phyloP scores from a whole-genome alignment of 37 sponge, comb jelly and placozoan species.

The Theonella swinhoei region DNA sequence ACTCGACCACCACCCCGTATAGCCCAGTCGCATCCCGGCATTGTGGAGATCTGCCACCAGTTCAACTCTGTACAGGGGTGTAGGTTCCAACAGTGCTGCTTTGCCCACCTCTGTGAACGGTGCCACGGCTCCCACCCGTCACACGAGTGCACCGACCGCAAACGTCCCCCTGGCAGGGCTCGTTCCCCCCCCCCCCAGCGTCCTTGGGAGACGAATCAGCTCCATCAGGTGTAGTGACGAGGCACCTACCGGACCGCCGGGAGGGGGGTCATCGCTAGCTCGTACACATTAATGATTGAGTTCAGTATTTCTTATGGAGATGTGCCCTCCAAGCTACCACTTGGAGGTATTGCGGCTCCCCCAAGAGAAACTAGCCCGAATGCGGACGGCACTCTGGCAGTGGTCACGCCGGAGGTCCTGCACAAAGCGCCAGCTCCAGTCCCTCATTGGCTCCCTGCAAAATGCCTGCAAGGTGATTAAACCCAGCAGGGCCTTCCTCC shows the following conservation, averaged over 20 bases:
- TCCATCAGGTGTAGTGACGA: too few relatives aligned
- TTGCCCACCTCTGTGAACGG: not conserved
- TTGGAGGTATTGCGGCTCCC: conserved; percentile 63
- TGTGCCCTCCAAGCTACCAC: too few relatives aligned
- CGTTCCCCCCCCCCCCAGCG: too few relatives aligned
- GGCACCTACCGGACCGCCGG: too few relatives aligned
- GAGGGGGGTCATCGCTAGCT: too few relatives aligned
- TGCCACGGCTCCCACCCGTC: too few relatives aligned
- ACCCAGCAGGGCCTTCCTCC: conserved; percentile 46
- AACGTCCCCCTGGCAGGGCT: too few relatives aligned
- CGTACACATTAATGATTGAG: too few relatives aligned
- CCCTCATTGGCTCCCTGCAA: conserved; percentile 29
- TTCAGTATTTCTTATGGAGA: too few relatives aligned
- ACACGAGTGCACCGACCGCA: too few relatives aligned
- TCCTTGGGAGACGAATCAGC: too few relatives aligned
- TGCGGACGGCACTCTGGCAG: not conserved
- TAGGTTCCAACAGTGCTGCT: not conserved
- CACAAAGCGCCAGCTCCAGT: conserved; percentile 24
- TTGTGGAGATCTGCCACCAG: not conserved
- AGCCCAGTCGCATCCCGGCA: too few relatives aligned
- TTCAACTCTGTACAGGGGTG: not conserved
- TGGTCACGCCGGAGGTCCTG: conserved; percentile 19
- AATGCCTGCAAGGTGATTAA: conserved; percentile 46
- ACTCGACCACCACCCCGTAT: not conserved
- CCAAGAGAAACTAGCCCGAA: conserved; percentile 32